Conservation (phyloP, 2,113 vertebrate species). For the Brevimyrus niger region DNA sequence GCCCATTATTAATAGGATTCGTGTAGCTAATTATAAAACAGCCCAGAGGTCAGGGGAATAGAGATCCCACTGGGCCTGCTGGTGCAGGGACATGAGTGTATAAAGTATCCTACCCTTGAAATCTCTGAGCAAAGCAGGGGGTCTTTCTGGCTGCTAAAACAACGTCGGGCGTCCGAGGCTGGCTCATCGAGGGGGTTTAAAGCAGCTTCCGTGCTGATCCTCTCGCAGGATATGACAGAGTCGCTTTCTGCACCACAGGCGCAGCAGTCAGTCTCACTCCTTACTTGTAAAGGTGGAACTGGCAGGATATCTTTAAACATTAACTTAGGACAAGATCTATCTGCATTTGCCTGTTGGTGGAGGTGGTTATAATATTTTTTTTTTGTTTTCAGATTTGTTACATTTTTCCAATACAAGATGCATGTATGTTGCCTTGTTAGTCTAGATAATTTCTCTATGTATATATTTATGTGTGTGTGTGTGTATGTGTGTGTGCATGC, state of each 20-base stretch:
- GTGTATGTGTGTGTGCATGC: no score
- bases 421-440: background rate
- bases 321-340: background rate
- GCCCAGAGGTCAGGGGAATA: constrained; percentile 31
- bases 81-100: constrained; percentile 26
- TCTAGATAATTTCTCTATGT: background rate
- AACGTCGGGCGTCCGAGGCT: background rate
- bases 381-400: background rate
- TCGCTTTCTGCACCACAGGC: background rate
- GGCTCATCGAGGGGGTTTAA: background rate
- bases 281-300: background rate
- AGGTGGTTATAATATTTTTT: background rate
- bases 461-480: no score
- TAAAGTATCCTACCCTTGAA: constrained; percentile 27
- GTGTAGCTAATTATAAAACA: constrained; percentile 40
- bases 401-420: background rate
- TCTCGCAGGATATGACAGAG: background rate
- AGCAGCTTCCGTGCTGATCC: background rate
- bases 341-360: background rate
- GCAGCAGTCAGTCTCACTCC: background rate
- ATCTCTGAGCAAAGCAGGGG: constrained; percentile 9
- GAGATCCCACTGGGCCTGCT: constrained; percentile 22
- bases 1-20: constrained; percentile 31
- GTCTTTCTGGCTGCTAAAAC: background rate
- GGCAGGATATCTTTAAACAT: background rate